Evolutionary conservation across 2,797 vertebrate genomes (phyloP).

Genomic region (Caiman crocodilus): DNA sequence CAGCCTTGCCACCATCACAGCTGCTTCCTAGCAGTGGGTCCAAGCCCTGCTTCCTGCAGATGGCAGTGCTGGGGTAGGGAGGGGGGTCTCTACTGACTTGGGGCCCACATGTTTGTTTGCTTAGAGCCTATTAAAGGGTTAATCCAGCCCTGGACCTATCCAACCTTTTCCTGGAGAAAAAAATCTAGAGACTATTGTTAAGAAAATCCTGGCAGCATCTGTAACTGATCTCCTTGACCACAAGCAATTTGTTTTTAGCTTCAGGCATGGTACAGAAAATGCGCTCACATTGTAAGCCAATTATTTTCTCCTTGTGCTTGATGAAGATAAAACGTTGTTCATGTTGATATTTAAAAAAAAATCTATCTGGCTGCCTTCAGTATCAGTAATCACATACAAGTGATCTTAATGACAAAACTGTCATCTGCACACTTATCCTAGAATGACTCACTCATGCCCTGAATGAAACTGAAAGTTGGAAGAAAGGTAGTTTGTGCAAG

Average conservation of each 20-base stretch:
- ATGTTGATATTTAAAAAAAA: not conserved
- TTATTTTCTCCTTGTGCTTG: not conserved
- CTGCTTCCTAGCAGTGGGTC: no score
- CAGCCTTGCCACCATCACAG: no score
- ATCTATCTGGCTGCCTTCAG: not conserved
- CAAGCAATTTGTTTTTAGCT: not conserved
- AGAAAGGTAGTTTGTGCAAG: not conserved
- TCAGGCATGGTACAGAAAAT: not conserved
- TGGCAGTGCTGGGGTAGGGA: no score
- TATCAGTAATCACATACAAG: not conserved
- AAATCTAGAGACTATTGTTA: not conserved
- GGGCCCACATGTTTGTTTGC: no score
- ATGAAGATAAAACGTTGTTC: not conserved
- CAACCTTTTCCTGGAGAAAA: not conserved
- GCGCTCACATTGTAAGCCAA: not conserved
- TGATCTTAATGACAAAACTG: not conserved
- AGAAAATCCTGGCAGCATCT: not conserved
- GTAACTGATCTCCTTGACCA: not conserved
- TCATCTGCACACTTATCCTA: not conserved
- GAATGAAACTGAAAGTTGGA: not conserved
- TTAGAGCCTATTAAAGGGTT: no score
- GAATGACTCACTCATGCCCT: not conserved
- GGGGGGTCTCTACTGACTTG: no score
- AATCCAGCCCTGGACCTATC: not conserved
- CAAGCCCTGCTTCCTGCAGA: no score